Evolutionary conservation across 2,888 invertebrate genomes (phyloP).

Genomic region (Drosophila siamana): DNA sequence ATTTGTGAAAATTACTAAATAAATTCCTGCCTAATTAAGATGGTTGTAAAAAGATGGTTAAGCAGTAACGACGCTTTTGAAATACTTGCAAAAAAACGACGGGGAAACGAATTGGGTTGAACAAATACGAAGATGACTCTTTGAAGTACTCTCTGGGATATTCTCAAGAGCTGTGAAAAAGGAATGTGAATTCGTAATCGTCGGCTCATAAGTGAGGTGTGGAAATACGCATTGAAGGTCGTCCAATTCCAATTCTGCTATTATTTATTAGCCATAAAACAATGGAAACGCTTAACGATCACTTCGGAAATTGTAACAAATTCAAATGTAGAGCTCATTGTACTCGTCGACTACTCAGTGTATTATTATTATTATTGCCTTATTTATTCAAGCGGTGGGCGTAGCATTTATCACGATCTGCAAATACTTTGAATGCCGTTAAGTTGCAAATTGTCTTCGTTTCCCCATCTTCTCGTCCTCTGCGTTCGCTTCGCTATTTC

Average conservation of each 20-base stretch:
- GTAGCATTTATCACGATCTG: conserved; percentile 72
- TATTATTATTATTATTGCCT: conserved; percentile 50
- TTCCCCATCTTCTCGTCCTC: conserved; percentile 16
- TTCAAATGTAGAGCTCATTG: conserved; percentile 22
- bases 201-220: conserved; percentile 25
- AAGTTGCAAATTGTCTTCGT: conserved; percentile 51
- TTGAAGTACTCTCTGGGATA: background rate
- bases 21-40: conserved; percentile 16
- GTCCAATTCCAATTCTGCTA: background rate
- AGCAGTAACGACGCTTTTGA: background rate
- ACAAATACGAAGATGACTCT: background rate
- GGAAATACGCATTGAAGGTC: conserved; percentile 41
- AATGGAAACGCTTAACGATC: conserved; percentile 39
- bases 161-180: conserved; percentile 7
- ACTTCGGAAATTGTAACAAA: conserved; percentile 59
- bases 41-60: conserved; percentile 1
- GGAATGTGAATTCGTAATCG: background rate
- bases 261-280: conserved; percentile 48
- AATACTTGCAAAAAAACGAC: background rate
- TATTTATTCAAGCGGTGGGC: conserved; percentile 66
- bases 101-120: background rate
- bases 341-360: conserved; percentile 15
- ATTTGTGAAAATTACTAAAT: conserved; percentile 18
- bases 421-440: conserved; percentile 64
- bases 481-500: background rate